phyloP scores from a whole-genome alignment of 64 coral and sea anemone genomes.

The Trachythela sp. region DNA sequence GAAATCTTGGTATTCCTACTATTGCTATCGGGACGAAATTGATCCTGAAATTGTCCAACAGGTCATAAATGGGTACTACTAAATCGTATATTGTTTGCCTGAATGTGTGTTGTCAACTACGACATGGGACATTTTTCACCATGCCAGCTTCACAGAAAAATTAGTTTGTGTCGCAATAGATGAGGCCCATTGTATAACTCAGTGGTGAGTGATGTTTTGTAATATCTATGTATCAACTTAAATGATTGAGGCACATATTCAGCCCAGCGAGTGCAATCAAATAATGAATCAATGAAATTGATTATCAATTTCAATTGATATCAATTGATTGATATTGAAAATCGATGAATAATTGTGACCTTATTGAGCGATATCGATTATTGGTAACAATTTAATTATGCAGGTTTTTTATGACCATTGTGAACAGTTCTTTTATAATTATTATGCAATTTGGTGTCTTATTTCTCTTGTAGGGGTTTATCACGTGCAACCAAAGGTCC shows the following conservation, averaged over 20 bases:
- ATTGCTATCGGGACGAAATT: neutral
- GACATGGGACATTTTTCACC: neutral
- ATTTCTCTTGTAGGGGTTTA: neutral
- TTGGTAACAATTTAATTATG: neutral
- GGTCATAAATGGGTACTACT: neutral
- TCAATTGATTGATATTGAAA: too few relatives aligned
- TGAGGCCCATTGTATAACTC: constrained; percentile 24
- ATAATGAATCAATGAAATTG: too few relatives aligned
- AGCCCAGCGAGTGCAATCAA: too few relatives aligned
- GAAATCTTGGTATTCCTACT: neutral
- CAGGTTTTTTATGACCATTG: neutral
- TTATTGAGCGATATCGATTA: too few relatives aligned
- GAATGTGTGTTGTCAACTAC: constrained; percentile 2
- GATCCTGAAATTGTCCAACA: neutral
- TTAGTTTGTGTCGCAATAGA: constrained; percentile 7
- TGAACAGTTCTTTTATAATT: neutral
- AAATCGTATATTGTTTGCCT: constrained; percentile 18
- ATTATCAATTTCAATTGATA: too few relatives aligned
- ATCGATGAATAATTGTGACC: too few relatives aligned
- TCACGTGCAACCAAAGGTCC: neutral
- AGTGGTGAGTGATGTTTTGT: constrained; percentile 29
- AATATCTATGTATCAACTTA: too few relatives aligned
- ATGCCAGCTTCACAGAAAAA: neutral
- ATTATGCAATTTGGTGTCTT: neutral
- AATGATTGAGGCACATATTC: neutral